A percentile compares a stretch with the other conserved stretches of the same genome.
Conservation (phyloP, 1,140 invertebrate species). For the Geopemphigus sp. region DNA sequence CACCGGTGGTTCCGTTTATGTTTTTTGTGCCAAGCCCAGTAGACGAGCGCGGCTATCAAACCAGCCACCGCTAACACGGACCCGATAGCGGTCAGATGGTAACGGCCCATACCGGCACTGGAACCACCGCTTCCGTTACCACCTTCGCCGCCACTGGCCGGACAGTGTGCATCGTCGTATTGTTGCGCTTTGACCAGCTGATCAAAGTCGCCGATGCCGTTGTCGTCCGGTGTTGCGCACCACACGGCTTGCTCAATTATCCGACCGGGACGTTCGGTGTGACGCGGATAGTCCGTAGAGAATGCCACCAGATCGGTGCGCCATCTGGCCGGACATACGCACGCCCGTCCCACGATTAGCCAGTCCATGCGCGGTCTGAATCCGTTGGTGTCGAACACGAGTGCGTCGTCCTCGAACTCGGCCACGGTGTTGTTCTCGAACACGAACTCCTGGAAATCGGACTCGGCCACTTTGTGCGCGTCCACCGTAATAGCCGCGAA, state of each 20-base stretch:
- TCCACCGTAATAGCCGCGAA: constrained; percentile 63
- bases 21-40: constrained; percentile 52
- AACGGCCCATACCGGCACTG: constrained; percentile 53
- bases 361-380: constrained; percentile 61
- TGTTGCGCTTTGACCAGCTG: constrained; percentile 37
- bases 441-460: constrained; percentile 58
- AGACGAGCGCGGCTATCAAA: constrained; percentile 53
- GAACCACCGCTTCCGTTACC: too few species aligned
- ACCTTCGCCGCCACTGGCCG: constrained; percentile 49
- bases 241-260: constrained; percentile 51
- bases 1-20: constrained; percentile 55
- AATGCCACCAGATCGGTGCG: constrained; percentile 57
- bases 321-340: constrained; percentile 61
- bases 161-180: constrained; percentile 28
- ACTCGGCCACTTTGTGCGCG: constrained; percentile 52
- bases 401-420: constrained; percentile 60
- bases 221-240: constrained; percentile 50
- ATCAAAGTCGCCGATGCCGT: constrained; percentile 31
- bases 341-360: constrained; percentile 62
- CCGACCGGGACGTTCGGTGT: constrained; percentile 48
- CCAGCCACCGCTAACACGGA: constrained; percentile 51
- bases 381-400: constrained; percentile 61
- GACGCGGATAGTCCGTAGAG: constrained; percentile 53
- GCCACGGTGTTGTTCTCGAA: constrained; percentile 67
- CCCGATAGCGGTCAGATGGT: constrained; percentile 51